Conservation (phyloP, 35 echinoderm and acorn worm species). For the Holothuria glaberrima region DNA sequence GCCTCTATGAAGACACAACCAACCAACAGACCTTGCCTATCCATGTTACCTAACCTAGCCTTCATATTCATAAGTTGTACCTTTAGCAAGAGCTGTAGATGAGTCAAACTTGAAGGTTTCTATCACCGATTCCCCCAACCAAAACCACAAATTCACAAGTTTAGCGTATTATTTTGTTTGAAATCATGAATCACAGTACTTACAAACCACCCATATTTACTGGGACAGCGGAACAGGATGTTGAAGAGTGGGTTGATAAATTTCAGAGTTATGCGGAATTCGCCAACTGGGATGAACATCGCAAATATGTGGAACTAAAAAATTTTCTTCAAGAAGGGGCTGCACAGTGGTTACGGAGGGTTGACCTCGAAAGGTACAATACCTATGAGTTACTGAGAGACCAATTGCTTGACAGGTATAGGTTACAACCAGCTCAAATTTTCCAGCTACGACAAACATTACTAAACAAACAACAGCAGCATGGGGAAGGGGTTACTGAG, state of each 20-base stretch:
- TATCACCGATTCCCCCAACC: not conserved
- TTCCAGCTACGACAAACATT: constrained; percentile 27
- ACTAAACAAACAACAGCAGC: constrained; percentile 5
- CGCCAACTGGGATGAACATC: constrained; percentile 33
- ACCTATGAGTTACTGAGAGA: constrained; percentile 21
- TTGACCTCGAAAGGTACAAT: not conserved
- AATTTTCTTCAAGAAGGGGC: constrained; percentile 1
- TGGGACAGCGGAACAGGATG: constrained; percentile 10
- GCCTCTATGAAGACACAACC: no score
- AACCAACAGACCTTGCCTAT: not conserved
- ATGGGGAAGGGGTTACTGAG: constrained; percentile 34
- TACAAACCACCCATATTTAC: constrained; percentile 3
- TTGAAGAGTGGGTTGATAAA: constrained; percentile 13
- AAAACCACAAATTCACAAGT: no score
- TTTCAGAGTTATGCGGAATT: constrained; percentile 30
- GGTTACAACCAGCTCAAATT: constrained; percentile 20
- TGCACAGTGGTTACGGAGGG: not conserved
- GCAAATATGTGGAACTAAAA: constrained; percentile 33
- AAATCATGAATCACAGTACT: constrained; percentile 36
- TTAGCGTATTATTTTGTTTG: no score
- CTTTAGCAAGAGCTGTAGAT: not conserved
- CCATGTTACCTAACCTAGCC: not conserved
- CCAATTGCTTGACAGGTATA: not conserved
- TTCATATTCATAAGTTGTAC: not conserved
- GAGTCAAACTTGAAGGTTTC: not conserved